These are phyloP conservation scores for Plebejus argus DNA, from an alignment of 2,888 invertebrate genomes.

Conservation along the genomic window DNA sequence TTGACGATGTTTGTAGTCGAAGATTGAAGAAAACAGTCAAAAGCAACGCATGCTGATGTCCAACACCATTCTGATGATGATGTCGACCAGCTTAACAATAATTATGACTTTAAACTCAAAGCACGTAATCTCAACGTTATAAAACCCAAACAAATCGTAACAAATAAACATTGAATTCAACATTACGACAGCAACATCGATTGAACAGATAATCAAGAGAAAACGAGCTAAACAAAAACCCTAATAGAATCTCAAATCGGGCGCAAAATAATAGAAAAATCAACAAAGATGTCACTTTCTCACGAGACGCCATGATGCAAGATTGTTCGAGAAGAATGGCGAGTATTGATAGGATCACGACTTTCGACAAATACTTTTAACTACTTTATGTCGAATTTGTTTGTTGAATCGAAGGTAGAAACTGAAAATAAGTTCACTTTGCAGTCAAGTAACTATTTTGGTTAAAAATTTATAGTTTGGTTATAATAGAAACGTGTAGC, in stretches of 20 bases:
- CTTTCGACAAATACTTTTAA: slow-evolving; percentile 47
- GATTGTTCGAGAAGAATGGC: slow-evolving; percentile 55
- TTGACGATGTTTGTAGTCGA: too few species aligned
- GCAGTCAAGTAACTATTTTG: neutral
- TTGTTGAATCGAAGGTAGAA: neutral
- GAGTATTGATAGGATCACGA: slow-evolving; percentile 63
- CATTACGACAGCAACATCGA: slow-evolving; percentile 25
- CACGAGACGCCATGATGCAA: slow-evolving; percentile 52
- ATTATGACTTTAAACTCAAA: neutral
- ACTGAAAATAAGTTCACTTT: neutral
- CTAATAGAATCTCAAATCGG: slow-evolving; percentile 42
- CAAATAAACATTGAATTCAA: neutral
- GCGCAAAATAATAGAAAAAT: slow-evolving; percentile 53
- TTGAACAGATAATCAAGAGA: slow-evolving; percentile 36
- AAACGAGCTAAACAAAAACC: slow-evolving; percentile 45
- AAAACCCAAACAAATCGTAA: neutral
- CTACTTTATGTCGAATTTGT: neutral
- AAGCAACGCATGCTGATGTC: too few species aligned
- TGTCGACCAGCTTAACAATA: too few species aligned
- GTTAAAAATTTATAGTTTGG: too few species aligned
- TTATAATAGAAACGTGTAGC: too few species aligned
- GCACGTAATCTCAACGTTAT: neutral
- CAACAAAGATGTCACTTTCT: slow-evolving; percentile 66
- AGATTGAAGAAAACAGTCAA: too few species aligned
- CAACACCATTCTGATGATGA: too few species aligned